phyloP scores from a whole-genome alignment of 1,140 invertebrate species.

The Brachystomella parvula region DNA sequence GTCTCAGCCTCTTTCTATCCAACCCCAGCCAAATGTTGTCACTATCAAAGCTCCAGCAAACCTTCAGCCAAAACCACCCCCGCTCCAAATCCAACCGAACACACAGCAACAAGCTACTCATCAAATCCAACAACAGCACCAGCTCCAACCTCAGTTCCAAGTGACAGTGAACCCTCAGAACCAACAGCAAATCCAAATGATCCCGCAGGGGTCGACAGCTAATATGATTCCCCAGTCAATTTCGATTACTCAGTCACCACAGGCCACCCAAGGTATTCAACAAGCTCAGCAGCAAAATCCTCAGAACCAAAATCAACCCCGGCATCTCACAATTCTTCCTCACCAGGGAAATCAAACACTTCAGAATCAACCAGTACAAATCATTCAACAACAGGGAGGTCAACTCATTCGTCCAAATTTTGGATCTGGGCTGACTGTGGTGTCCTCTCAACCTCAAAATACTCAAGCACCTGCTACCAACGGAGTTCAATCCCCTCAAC shows the following conservation, averaged over 20 bases:
- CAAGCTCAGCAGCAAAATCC: slow-evolving; percentile 20
- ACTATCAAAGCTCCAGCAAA: slow-evolving; percentile 24
- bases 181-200: slow-evolving; percentile 42
- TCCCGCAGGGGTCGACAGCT: slow-evolving; percentile 45
- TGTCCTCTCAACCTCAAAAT: slow-evolving; percentile 10
- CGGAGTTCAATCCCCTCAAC: background rate
- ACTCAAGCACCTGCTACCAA: background rate
- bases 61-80: slow-evolving; percentile 30
- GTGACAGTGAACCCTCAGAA: slow-evolving; percentile 25
- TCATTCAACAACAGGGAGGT: slow-evolving; percentile 38
- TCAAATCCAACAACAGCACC: slow-evolving; percentile 31
- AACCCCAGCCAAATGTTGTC: slow-evolving; percentile 30
- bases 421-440: slow-evolving; percentile 8
- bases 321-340: slow-evolving; percentile 35
- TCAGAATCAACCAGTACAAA: slow-evolving; percentile 22
- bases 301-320: slow-evolving; percentile 38
- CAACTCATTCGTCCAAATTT: slow-evolving; percentile 38
- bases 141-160: slow-evolving; percentile 32
- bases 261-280: slow-evolving; percentile 34
- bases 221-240: slow-evolving; percentile 31
- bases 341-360: slow-evolving; percentile 25
- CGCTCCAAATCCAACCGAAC: slow-evolving; percentile 32
- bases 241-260: slow-evolving; percentile 39
- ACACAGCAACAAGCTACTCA: slow-evolving; percentile 40
- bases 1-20: slow-evolving; percentile 26